phyloP scores from a whole-genome alignment of 2,113 vertebrate genomes.

The Onychostruthus taczanowskii region DNA sequence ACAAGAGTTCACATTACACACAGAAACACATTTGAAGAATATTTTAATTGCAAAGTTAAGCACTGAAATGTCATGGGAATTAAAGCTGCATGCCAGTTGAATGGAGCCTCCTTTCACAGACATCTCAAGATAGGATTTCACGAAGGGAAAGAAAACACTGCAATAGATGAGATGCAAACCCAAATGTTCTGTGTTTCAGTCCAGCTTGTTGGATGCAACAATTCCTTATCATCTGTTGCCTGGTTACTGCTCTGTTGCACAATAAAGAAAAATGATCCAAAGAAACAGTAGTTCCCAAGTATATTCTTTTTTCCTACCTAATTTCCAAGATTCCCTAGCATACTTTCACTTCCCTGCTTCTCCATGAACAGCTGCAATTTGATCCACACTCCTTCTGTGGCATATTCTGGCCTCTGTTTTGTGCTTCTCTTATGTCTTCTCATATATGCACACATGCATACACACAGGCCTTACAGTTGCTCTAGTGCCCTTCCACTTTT shows the following conservation, averaged over 20 bases:
- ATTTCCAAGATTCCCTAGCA: background rate
- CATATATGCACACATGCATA: rapidly evolving
- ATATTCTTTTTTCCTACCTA: background rate
- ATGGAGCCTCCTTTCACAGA: background rate
- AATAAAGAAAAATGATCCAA: background rate
- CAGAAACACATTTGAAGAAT: background rate
- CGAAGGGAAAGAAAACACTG: background rate
- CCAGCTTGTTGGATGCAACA: background rate
- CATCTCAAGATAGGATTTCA: background rate
- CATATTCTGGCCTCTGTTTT: background rate
- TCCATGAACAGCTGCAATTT: background rate
- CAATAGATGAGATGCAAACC: background rate
- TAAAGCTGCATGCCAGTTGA: background rate
- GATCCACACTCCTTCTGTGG: background rate
- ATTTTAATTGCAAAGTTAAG: background rate
- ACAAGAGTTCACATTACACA: background rate
- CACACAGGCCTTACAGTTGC: background rate
- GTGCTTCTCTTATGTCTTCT: background rate
- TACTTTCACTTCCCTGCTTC: background rate
- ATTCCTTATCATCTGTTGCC: background rate
- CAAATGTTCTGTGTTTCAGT: background rate
- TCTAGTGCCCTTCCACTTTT: background rate
- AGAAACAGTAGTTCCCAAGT: background rate
- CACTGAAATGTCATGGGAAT: background rate
- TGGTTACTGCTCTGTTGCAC: background rate